Evolutionary conservation across 2,113 vertebrate species (phyloP).

Genomic region (Myotis yumanensis): DNA sequence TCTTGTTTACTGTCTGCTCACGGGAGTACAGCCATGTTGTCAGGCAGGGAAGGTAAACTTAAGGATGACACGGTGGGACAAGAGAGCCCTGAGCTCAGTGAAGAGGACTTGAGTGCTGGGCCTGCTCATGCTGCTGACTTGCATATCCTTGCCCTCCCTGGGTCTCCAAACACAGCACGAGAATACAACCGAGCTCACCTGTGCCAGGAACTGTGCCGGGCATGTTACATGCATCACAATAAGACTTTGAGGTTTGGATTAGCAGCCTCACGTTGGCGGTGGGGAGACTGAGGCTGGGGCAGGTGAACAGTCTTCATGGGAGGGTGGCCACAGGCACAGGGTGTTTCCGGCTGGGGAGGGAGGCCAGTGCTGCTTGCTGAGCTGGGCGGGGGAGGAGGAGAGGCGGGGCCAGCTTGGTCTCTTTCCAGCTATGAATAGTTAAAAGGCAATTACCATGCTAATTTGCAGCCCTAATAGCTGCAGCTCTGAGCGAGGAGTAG

Average conservation of each 20-base stretch:
- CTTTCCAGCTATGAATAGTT: slow-evolving; percentile 83
- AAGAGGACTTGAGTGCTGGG: background rate
- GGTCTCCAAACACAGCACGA: background rate
- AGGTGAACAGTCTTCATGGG: background rate
- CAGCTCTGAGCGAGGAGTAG: slow-evolving; percentile 78
- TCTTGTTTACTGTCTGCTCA: background rate
- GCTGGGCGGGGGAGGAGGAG: background rate
- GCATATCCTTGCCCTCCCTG: background rate
- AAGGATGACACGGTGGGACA: accelerated
- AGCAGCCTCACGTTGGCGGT: accelerated
- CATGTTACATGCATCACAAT: background rate
- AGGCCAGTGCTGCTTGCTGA: accelerated
- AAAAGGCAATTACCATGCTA: slow-evolving; percentile 97
- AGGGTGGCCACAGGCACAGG: background rate
- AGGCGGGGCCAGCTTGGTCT: background rate
- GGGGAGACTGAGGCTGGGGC: background rate
- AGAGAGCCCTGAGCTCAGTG: background rate
- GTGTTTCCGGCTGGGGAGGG: background rate
- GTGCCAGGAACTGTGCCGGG: accelerated
- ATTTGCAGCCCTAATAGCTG: slow-evolving; percentile 86
- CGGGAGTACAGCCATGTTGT: background rate
- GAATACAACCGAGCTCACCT: background rate
- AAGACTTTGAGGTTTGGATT: background rate
- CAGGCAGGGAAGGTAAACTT: background rate
- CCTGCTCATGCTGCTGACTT: accelerated